Evolutionary conservation across 1,140 invertebrate genomes (phyloP), one percentile per base, ranked within the genome.

Genomic region (Drosophila sproati): DNA sequence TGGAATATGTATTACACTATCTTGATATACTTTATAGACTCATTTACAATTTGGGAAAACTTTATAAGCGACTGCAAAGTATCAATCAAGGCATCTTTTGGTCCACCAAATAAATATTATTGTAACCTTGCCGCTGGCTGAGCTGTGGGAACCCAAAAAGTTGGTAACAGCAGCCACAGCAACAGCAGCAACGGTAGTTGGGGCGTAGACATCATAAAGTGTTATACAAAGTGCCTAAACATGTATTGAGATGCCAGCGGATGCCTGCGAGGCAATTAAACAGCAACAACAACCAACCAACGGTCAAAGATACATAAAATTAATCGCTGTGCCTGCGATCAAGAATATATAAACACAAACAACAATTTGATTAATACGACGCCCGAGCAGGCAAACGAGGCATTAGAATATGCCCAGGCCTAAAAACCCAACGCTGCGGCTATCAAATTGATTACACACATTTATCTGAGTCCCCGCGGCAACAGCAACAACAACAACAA

Each of bases 361-460:
- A 88, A 87, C 83, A 80, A 87, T 87, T 88, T 87, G 83, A 87
- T 87, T 87, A 87, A 87, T 87, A 87, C 73, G 83, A 43, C 0
- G 39, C 39, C 39, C 76, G 68, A 59, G 63, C 48, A 31, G 41
- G 51, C 61, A 59, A 66, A 68, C 60, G 61, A 31, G 34, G 48
- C 62, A 73, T 75, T 78, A 79, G 69, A 72, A 43, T 43, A 83
- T 57, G 52, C 55, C 50, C 63, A 60, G 12, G 60, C 41, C 62
- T 60, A 50, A 2, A 57, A 57, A 47, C 60, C 51, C 79, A 50
- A 63, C 60, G 54, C 45, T 35, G 75, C 5, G 85, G 85, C 78
- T 75, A 89, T 88, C 83, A 88, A 88, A 88, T 88, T 88, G 85
- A 88, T 88, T 89, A 89, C 75, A 80, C 74, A 89, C 85, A 88